These are phyloP conservation scores for Molossus alvarezi DNA, from an alignment of 2,797 vertebrate species.

Conservation along the genomic window DNA sequence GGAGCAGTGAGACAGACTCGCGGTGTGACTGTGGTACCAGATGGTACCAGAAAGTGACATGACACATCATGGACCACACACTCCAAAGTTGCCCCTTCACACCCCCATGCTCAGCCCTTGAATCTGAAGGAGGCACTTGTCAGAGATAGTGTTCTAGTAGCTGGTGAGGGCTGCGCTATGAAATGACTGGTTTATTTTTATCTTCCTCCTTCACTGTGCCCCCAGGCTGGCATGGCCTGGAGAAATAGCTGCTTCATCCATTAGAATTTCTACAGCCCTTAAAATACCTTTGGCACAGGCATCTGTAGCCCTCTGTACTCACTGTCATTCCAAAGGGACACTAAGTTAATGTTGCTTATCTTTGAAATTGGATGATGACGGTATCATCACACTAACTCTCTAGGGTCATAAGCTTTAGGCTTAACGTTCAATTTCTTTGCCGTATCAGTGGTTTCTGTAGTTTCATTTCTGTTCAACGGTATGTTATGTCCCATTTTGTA, in stretches of 20 bases:
- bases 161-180: not conserved
- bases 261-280: conserved; percentile 36
- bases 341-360: conserved; percentile 36
- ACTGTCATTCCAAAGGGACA: not conserved
- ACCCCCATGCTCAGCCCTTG: not conserved
- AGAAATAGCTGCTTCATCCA: conserved; percentile 42
- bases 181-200: conserved; percentile 60
- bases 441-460: not conserved
- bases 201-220: not conserved
- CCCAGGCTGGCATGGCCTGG: not conserved
- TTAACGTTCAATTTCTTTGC: conserved; percentile 21
- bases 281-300: not conserved
- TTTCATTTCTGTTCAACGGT: conserved; percentile 51
- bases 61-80: not conserved
- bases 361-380: conserved; percentile 19
- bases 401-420: not conserved
- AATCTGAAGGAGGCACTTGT: not conserved
- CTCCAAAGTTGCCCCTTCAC: not conserved
- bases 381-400: not conserved
- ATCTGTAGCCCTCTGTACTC: not conserved
- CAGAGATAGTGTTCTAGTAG: not conserved
- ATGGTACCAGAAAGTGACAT: not conserved
- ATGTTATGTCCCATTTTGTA: conserved; percentile 28
- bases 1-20: not conserved
- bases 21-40: not conserved